These are phyloP conservation scores for Megatriorchis doriae DNA, from an alignment of 2,113 vertebrate species.

Conservation along the genomic window DNA sequence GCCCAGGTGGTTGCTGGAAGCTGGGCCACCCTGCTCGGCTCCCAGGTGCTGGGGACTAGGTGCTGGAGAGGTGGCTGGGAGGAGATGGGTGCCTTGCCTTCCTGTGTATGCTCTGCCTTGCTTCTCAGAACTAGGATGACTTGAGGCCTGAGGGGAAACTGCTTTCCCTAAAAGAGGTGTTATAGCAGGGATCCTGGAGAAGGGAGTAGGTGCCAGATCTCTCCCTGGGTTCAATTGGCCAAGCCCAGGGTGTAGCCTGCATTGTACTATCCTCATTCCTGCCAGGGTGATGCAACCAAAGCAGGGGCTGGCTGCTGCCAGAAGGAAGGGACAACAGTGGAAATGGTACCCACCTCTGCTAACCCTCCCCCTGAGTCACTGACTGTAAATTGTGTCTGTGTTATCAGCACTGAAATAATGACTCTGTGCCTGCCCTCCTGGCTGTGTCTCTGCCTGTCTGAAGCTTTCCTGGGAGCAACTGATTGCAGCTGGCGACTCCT, in stretches of 20 bases:
- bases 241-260: neutral
- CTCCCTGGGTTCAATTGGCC: accelerated
- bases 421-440: neutral
- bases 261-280: neutral
- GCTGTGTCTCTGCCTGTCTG: neutral
- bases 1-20: neutral
- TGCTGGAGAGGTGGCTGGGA: neutral
- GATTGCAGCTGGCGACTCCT: neutral
- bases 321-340: neutral
- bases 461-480: neutral
- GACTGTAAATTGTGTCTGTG: neutral
- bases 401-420: neutral
- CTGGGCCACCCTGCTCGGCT: neutral
- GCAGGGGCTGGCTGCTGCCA: neutral
- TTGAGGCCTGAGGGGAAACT: neutral
- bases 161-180: neutral
- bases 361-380: neutral
- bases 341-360: neutral
- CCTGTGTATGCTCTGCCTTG: neutral
- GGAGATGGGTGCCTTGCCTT: neutral
- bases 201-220: neutral
- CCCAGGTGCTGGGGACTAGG: neutral
- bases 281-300: neutral
- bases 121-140: neutral
- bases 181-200: neutral